Evolutionary conservation across 2,113 vertebrate species (phyloP).

Genomic region (Okapia johnstoni): DNA sequence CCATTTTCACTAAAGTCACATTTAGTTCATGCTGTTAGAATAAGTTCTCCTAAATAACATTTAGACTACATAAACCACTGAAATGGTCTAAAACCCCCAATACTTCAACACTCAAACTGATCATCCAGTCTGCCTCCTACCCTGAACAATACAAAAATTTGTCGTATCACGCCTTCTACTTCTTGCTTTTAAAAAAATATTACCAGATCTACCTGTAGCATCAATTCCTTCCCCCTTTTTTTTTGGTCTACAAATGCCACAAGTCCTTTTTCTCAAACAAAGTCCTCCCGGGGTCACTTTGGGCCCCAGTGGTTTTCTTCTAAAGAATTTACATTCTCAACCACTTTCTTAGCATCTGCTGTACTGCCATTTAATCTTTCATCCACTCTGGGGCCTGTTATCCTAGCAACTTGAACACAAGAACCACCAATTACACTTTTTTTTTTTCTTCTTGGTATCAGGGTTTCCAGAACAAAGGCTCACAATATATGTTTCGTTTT

Average conservation of each 20-base stretch:
- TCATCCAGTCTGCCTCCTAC: neutral
- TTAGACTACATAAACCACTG: neutral
- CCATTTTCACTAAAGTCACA: neutral
- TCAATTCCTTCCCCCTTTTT: neutral
- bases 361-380: neutral
- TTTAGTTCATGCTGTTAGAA: neutral
- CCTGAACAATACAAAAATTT: neutral
- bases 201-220: neutral
- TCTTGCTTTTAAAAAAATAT: neutral
- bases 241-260: neutral
- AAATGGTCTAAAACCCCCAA: neutral
- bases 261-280: neutral
- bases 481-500: neutral
- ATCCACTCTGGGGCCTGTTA: neutral
- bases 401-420: neutral
- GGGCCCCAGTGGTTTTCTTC: neutral
- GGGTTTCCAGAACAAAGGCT: constrained; percentile 9
- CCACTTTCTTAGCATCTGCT: neutral
- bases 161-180: neutral
- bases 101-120: neutral
- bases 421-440: neutral
- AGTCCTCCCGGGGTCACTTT: neutral
- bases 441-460: neutral
- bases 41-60: neutral
- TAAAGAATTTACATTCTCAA: neutral